phyloP scores from a whole-genome alignment of 2,888 invertebrate genomes.

The Metopia argyrocephala region DNA sequence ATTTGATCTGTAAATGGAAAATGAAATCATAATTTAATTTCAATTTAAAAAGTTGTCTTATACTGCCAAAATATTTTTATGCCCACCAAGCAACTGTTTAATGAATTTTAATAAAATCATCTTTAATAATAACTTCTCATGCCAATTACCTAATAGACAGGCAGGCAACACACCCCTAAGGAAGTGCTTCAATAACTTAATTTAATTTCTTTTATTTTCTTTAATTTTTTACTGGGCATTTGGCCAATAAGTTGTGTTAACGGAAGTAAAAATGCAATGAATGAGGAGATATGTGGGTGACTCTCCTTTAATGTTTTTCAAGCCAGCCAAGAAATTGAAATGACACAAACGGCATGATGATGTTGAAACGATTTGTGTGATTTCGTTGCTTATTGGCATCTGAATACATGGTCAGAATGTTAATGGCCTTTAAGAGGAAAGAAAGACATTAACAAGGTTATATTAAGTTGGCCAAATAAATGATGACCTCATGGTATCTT shows the following conservation, averaged over 20 bases:
- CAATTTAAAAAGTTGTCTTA: not conserved
- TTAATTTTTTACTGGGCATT: slow-evolving; percentile 34
- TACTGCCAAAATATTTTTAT: not conserved
- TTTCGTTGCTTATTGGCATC: not conserved
- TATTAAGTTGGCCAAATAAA: not conserved
- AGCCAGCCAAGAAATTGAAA: not conserved
- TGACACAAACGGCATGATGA: not conserved
- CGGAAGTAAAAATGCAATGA: slow-evolving; percentile 25
- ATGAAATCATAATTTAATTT: not conserved
- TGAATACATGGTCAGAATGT: not conserved
- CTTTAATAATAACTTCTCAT: slow-evolving; percentile 29
- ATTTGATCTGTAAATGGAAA: slow-evolving; percentile 84
- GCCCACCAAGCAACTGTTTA: not conserved
- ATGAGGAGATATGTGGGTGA: slow-evolving; percentile 42
- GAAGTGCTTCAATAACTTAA: slow-evolving; percentile 40
- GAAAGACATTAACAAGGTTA: not conserved
- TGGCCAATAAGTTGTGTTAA: slow-evolving; percentile 32
- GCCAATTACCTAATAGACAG: not conserved
- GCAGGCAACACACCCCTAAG: slow-evolving; percentile 53
- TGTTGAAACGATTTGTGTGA: not conserved
- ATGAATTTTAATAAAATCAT: slow-evolving; percentile 5
- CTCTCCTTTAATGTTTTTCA: no score
- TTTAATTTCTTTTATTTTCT: slow-evolving; percentile 14
- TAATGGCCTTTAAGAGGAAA: not conserved
- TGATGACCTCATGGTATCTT: not conserved